These are phyloP conservation scores for Diabrotica undecimpunctata DNA, from an alignment of 1,140 invertebrate species.

Conservation along the genomic window DNA sequence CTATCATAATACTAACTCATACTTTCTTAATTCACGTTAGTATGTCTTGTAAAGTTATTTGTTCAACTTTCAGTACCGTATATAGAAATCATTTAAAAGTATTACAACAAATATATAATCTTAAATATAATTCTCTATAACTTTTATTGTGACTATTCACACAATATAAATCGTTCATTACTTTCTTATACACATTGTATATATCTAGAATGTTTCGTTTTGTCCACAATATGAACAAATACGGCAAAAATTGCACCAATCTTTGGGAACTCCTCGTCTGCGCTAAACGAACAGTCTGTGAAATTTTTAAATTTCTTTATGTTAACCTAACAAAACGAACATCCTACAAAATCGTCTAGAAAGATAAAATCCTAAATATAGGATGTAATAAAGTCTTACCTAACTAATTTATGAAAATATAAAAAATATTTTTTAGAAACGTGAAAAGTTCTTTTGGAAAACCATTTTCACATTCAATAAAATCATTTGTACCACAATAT, in stretches of 20 bases:
- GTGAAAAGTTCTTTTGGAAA: neutral
- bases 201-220: no score
- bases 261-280: constrained; percentile 9
- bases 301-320: constrained; percentile 6
- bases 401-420: constrained; percentile 22
- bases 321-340: constrained; percentile 7
- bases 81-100: no score
- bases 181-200: no score
- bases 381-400: constrained; percentile 9
- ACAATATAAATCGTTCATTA: no score
- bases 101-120: no score
- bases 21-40: no score
- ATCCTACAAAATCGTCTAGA: constrained; percentile 9
- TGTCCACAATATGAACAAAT: no score
- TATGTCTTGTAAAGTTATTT: no score
- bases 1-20: no score
- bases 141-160: no score
- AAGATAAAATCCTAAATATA: constrained; percentile 18
- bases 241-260: constrained; percentile 12
- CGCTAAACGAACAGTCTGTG: constrained; percentile 16
- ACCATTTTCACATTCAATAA: constrained; percentile 6
- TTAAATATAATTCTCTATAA: no score
- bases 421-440: constrained; percentile 21
- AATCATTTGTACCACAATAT: constrained; percentile 11
- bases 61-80: no score